A percentile compares a stretch with the other conserved stretches of the same genome.
Evolutionary conservation across 2,797 vertebrate genomes (phyloP).

Genomic region (Parambassis ranga): DNA sequence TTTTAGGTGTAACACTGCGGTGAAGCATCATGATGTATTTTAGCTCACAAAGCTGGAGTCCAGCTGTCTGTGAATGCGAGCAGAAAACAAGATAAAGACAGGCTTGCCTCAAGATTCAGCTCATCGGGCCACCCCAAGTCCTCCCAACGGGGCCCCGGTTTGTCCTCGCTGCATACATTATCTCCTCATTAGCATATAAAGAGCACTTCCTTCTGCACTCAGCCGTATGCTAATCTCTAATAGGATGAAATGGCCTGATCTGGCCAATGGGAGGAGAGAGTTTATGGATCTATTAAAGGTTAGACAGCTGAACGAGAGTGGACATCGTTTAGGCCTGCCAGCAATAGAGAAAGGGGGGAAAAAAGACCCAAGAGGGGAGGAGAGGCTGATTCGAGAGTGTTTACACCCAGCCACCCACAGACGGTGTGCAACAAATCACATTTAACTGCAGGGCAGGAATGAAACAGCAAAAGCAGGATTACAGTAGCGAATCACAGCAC

Average conservation of each 20-base stretch:
- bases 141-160: constrained; percentile 46
- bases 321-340: constrained; percentile 35
- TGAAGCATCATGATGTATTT: background rate
- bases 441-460: constrained; percentile 50
- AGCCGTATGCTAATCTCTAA: constrained; percentile 74
- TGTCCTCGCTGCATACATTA: constrained; percentile 66
- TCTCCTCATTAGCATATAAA: constrained; percentile 77
- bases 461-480: constrained; percentile 61
- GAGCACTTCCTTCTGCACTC: constrained; percentile 75
- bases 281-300: constrained; percentile 72
- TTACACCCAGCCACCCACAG: constrained; percentile 20
- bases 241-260: constrained; percentile 66
- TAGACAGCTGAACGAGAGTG: constrained; percentile 54
- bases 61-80: constrained; percentile 13
- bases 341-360: background rate
- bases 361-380: background rate
- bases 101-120: constrained; percentile 40
- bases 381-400: constrained; percentile 23
- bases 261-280: constrained; percentile 62
- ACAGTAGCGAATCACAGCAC: constrained; percentile 33
- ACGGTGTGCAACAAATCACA: constrained; percentile 49
- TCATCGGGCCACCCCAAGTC: constrained; percentile 38
- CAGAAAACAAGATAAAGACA: constrained; percentile 30
- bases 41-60: constrained; percentile 10
- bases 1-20: background rate